Base-by-base conservation (phyloP, 2,113 vertebrate species). In the Ceuthmochares aereus region DNA sequence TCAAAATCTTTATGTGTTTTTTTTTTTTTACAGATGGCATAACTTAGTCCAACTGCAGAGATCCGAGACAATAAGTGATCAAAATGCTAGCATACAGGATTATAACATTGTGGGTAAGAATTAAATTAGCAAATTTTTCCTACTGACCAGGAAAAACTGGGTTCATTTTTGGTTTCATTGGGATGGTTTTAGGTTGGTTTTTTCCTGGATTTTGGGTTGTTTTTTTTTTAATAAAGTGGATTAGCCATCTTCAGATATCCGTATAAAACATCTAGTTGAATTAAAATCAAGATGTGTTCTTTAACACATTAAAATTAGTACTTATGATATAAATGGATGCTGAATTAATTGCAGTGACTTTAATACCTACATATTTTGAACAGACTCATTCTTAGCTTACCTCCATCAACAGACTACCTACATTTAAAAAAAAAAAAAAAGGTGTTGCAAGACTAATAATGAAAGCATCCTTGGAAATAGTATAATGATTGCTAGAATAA, bases 331-430 rank as follows among this genome's bases (percentile, higher is more conserved):
- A 89, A 80, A 89, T 10, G 36, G 32, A 37, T 64, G 74, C 54
- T 75, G 70, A 9, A 89, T 82, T 82, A 91, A 91, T 2, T 77
- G 21, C 72, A 90, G 43, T 22, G 60, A 84, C 34, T 89, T 88
- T 40, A 89, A 78, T 27, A 72, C 37, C 42, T 20, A 72, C 30
- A 17, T 67, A 40, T 87, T 88, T 86, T 55, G 55, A 77, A 58
- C 17, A 58, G 60, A 40, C 15, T 76, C 56, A 25, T 36, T 94
- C 49, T 81, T 43, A 72, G 60, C 22, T 21, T 49, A 49, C 47
- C 10, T 49, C 22, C 66, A 87, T 64, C 85, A 88, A 62, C 14
- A 79, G 26, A 34, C 12, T 30, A 43, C 13, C 34, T 59, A 27
- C 19, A 62, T 9, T 40, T 10, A 40, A 40, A 40, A 40, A 40